Evolutionary conservation across 2,113 vertebrate genomes (phyloP).

Genomic region (Cololabis saira): DNA sequence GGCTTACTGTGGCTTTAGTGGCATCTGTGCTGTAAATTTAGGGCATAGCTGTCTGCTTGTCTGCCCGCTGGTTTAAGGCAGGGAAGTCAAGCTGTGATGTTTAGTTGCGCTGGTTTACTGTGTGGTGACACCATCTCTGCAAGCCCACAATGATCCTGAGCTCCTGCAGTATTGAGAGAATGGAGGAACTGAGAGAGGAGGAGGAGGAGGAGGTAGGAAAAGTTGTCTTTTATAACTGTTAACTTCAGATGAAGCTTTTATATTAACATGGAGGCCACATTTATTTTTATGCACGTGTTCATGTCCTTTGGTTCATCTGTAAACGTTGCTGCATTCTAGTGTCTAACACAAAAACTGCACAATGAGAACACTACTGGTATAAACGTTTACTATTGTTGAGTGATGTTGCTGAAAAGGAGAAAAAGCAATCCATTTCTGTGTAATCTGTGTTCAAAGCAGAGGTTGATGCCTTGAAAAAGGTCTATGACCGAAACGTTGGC

Average conservation of each 20-base stretch:
- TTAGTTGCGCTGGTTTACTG: constrained; percentile 33
- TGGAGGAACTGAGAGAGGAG: constrained; percentile 35
- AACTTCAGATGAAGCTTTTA: neutral
- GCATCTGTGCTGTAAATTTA: constrained; percentile 72
- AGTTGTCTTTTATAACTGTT: too few species aligned
- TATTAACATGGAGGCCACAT: neutral
- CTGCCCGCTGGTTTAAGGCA: constrained; percentile 52
- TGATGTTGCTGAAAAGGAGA: too few species aligned
- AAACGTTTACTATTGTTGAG: neutral
- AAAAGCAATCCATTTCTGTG: too few species aligned
- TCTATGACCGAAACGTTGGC: too few species aligned
- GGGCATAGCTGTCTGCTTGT: constrained; percentile 63
- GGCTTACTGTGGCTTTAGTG: constrained; percentile 74
- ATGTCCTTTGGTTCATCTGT: constrained; percentile 6
- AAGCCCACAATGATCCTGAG: constrained; percentile 47
- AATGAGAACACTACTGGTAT: neutral
- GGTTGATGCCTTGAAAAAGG: too few species aligned
- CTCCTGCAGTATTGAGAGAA: constrained; percentile 43
- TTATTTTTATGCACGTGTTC: neutral
- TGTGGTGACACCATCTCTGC: constrained; percentile 23
- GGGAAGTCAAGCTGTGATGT: constrained; percentile 14
- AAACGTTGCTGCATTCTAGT: constrained; percentile 4
- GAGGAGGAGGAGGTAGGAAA: constrained; percentile 56
- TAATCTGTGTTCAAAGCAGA: too few species aligned
- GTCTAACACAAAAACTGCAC: neutral